Percentiles rank a stretch among this genome's conserved stretches.
Evolutionary conservation across 2,797 vertebrate species (phyloP).

Genomic region (Xiphophorus birchmanni): DNA sequence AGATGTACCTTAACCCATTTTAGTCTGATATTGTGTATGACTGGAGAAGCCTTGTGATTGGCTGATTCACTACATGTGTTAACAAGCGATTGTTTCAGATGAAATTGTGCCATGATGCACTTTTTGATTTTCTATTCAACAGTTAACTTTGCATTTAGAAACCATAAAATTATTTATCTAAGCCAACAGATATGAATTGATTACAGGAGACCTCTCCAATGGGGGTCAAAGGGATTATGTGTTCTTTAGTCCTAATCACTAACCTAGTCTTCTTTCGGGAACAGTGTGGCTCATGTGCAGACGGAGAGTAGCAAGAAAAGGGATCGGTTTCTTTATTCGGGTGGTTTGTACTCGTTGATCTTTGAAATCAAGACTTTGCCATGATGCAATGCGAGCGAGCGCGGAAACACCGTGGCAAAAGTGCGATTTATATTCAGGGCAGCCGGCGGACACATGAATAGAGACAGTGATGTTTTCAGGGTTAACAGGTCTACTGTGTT

Average conservation of each 20-base stretch:
- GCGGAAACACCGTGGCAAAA: constrained; percentile 39
- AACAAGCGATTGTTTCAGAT: not conserved
- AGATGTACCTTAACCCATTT: not conserved
- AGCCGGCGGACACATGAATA: constrained; percentile 46
- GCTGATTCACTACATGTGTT: not conserved
- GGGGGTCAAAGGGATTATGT: constrained; percentile 1
- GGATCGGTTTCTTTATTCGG: constrained; percentile 19
- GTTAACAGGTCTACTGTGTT: constrained; percentile 63
- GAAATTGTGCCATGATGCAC: not conserved
- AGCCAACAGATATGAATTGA: not conserved
- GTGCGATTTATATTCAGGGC: constrained; percentile 44
- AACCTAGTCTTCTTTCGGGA: not conserved
- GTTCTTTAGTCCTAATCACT: not conserved
- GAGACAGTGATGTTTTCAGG: constrained; percentile 29
- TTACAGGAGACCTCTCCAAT: not conserved
- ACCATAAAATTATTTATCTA: not conserved
- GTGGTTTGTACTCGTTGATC: constrained; percentile 52
- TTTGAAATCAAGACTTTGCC: constrained; percentile 25
- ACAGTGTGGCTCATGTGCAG: constrained; percentile 2
- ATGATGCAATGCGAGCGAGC: constrained; percentile 47
- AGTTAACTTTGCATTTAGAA: not conserved
- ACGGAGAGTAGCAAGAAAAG: not conserved
- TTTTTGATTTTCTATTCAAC: not conserved
- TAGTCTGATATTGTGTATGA: not conserved
- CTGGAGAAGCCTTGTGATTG: not conserved